Evolutionary conservation across 2,888 invertebrate species (phyloP).

Genomic region (Margaritifera margaritifera): DNA sequence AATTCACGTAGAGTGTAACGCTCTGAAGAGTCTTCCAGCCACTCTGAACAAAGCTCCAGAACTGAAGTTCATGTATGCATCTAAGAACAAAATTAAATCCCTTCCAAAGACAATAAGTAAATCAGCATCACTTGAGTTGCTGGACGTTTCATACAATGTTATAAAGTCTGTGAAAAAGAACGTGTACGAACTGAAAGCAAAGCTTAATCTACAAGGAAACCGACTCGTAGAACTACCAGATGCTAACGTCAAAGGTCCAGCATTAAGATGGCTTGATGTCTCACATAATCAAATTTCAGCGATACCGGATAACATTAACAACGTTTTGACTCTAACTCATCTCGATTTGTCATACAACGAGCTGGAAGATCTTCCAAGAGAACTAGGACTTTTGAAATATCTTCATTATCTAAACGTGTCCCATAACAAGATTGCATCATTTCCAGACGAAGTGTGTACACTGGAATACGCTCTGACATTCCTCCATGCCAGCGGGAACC

Average conservation of each 20-base stretch:
- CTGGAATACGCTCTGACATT: slow-evolving; percentile 59
- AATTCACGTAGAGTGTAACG: slow-evolving; percentile 56
- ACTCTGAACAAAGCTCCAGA: slow-evolving; percentile 57
- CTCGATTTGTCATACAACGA: slow-evolving; percentile 84
- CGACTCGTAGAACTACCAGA: slow-evolving; percentile 63
- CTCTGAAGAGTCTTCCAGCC: slow-evolving; percentile 53
- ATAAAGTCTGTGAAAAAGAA: slow-evolving; percentile 65
- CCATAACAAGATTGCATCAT: slow-evolving; percentile 83
- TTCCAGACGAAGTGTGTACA: slow-evolving; percentile 81
- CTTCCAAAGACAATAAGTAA: slow-evolving; percentile 67
- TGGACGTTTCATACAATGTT: slow-evolving; percentile 66
- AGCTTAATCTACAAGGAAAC: slow-evolving; percentile 61
- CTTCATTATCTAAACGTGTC: slow-evolving; percentile 79
- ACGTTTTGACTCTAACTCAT: slow-evolving; percentile 67
- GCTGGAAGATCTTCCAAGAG: slow-evolving; percentile 61
- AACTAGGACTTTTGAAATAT: slow-evolving; percentile 65
- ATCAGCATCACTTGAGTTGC: slow-evolving; percentile 50
- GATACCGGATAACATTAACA: slow-evolving; percentile 64
- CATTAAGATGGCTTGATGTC: slow-evolving; percentile 61
- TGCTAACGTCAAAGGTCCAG: slow-evolving; percentile 61
- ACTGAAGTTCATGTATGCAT: slow-evolving; percentile 53
- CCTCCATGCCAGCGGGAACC: slow-evolving; percentile 59
- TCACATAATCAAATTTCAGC: slow-evolving; percentile 62
- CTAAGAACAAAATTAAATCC: slow-evolving; percentile 66
- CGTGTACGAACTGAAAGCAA: slow-evolving; percentile 67